Conservation (phyloP, 1,140 invertebrate genomes). For the Maniola jurtina region DNA sequence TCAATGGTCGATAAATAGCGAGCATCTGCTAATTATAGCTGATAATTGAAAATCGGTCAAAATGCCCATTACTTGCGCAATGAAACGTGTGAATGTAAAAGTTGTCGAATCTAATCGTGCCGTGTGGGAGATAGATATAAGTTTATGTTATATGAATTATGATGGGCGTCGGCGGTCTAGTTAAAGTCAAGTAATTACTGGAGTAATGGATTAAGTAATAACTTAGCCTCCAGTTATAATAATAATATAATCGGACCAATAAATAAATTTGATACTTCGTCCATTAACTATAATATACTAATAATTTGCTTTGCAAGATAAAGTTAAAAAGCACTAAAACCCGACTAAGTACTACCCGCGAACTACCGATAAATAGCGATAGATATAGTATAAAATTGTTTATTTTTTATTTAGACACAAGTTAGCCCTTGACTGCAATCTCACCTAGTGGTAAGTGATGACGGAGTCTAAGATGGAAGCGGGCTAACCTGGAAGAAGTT, state of each 20-base stretch:
- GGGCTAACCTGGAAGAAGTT: too few species aligned
- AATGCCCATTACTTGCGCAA: constrained; percentile 2
- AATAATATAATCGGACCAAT: too few species aligned
- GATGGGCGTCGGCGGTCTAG: background rate
- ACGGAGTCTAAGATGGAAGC: too few species aligned
- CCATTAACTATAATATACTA: background rate
- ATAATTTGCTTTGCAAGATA: background rate
- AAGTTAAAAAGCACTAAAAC: too few species aligned
- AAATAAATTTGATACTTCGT: background rate
- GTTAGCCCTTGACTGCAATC: too few species aligned
- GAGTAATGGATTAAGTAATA: background rate
- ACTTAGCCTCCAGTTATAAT: background rate
- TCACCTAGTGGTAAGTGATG: too few species aligned
- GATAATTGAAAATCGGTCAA: constrained; percentile 5
- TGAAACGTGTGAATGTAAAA: constrained; percentile 1
- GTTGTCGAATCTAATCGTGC: constrained; percentile 1
- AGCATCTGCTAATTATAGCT: background rate
- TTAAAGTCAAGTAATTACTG: background rate
- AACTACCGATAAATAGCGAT: too few species aligned
- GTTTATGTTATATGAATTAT: background rate
- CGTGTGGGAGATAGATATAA: constrained; percentile 2
- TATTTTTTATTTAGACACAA: too few species aligned
- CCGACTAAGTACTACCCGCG: too few species aligned
- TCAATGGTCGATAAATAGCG: too few species aligned
- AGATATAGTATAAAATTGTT: too few species aligned